These are phyloP conservation scores for Tetrax tetrax DNA, from an alignment of 2,113 vertebrate species.

Conservation along the genomic window DNA sequence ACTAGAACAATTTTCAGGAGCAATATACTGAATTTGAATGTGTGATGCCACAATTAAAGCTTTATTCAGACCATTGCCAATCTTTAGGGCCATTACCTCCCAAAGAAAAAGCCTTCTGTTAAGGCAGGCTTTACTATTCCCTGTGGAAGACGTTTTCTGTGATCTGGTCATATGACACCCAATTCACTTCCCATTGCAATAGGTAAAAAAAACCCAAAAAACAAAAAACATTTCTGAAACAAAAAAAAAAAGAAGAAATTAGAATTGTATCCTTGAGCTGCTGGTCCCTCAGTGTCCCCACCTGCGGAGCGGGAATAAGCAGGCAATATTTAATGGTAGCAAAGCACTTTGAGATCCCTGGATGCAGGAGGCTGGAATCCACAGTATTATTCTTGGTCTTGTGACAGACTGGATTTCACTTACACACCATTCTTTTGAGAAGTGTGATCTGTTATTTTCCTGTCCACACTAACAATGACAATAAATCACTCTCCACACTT, in stretches of 20 bases:
- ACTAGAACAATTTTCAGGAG: background rate
- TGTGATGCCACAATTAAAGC: background rate
- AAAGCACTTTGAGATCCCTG: background rate
- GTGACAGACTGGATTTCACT: constrained; percentile 12
- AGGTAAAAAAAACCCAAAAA: background rate
- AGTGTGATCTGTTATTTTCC: background rate
- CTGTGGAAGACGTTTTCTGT: background rate
- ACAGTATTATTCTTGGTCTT: background rate
- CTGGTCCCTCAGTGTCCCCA: background rate
- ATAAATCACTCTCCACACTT: constrained; percentile 11
- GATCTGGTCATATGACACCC: background rate
- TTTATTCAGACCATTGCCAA: background rate
- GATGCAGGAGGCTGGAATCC: background rate
- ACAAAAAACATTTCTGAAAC: background rate
- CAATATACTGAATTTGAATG: background rate
- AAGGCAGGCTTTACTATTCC: background rate
- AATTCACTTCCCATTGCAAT: background rate
- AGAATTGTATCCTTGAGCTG: background rate
- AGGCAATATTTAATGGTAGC: background rate
- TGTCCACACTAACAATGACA: background rate
- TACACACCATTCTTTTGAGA: background rate
- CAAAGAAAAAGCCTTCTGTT: background rate
- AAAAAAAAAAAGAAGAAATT: background rate
- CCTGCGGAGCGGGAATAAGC: background rate
- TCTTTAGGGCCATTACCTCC: background rate